These are phyloP conservation scores for Enteromius mattozi DNA, from an alignment of 2,797 vertebrate species.

Conservation along the genomic window DNA sequence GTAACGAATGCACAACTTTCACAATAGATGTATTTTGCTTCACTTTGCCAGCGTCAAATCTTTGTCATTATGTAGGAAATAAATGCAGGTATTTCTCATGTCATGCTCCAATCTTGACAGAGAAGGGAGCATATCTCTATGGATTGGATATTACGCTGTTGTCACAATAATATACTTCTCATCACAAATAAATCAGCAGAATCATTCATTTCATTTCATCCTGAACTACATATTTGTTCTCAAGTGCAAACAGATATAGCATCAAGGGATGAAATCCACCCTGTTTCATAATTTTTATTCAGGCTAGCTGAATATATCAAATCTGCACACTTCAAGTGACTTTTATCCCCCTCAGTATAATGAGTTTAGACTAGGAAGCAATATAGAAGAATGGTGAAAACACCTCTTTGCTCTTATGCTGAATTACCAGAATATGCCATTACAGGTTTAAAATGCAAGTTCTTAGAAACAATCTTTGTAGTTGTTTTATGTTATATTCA, in stretches of 20 bases:
- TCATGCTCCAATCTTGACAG: background rate
- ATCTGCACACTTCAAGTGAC: background rate
- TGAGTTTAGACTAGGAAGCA: constrained; percentile 4
- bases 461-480: background rate
- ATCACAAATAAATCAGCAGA: background rate
- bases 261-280: background rate
- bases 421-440: background rate
- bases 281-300: background rate
- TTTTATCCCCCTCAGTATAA: background rate
- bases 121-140: background rate
- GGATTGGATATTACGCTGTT: background rate
- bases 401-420: background rate
- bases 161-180: constrained; percentile 10
- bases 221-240: background rate
- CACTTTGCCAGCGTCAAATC: background rate
- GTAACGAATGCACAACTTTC: constrained; percentile 5
- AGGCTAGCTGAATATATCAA: background rate
- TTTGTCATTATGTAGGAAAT: constrained; percentile 27
- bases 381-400: constrained; percentile 12
- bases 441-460: background rate
- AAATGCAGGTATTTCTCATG: constrained; percentile 20
- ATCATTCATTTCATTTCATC: background rate
- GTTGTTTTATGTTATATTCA: background rate
- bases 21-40: constrained; percentile 27
- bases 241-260: background rate